Conservation (phyloP, 2,113 vertebrate genomes). For the Psittacula cyanocephala region DNA sequence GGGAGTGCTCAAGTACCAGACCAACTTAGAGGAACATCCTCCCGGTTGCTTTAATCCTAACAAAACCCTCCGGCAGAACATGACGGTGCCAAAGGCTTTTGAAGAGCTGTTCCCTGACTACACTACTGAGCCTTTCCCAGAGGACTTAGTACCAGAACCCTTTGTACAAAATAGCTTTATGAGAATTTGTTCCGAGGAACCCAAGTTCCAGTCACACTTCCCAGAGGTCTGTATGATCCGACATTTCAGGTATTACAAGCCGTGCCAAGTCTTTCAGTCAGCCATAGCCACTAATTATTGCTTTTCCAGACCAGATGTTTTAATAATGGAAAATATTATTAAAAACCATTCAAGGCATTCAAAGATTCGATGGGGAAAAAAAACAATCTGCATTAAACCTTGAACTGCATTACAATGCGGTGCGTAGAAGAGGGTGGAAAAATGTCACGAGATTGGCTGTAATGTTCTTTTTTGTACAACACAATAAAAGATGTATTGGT, state of each 20-base stretch:
- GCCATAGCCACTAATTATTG: conserved; percentile 55
- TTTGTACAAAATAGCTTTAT: conserved; percentile 55
- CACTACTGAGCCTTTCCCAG: conserved; percentile 3
- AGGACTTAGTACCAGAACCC: conserved; percentile 54
- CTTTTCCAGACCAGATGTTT: conserved; percentile 63
- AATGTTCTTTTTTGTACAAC: not conserved
- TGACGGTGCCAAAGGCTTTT: conserved; percentile 22
- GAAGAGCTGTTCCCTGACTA: conserved; percentile 40
- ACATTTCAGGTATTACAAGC: conserved; percentile 42
- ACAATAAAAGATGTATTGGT: not conserved
- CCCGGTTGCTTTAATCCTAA: conserved; percentile 89
- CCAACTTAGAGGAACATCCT: conserved; percentile 87
- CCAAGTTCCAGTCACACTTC: conserved; percentile 88
- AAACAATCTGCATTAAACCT: conserved; percentile 32
- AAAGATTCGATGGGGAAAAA: not conserved
- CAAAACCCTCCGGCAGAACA: conserved; percentile 64
- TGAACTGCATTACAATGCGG: not conserved
- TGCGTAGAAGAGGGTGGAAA: not conserved
- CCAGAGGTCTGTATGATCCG: conserved; percentile 86
- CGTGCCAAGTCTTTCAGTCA: conserved; percentile 53
- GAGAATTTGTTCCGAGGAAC: conserved; percentile 83
- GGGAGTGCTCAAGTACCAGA: conserved; percentile 93
- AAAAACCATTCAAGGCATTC: conserved; percentile 42
- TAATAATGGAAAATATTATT: conserved; percentile 64
- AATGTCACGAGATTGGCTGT: not conserved